phyloP scores from a whole-genome alignment of 2,113 vertebrate species.

The Bubo bubo region DNA sequence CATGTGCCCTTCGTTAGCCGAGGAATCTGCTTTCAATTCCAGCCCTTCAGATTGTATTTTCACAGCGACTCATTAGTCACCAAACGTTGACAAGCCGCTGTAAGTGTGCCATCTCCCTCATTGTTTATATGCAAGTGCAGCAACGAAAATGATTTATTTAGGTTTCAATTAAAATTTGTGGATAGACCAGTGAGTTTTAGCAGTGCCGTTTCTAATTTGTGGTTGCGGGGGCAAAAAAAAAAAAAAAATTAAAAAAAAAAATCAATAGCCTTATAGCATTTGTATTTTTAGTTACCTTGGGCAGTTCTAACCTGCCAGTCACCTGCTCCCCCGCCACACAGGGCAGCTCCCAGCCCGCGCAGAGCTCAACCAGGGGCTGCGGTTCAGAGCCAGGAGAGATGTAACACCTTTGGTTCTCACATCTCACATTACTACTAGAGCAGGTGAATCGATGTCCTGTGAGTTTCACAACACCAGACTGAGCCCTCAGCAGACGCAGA shows the following conservation, averaged over 20 bases:
- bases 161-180: slow-evolving; percentile 84
- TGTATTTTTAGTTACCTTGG: slow-evolving; percentile 51
- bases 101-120: slow-evolving; percentile 77
- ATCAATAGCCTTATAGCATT: slow-evolving; percentile 60
- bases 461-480: slow-evolving; percentile 10
- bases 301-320: neutral
- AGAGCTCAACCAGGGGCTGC: neutral
- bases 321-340: neutral
- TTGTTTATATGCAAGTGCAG: slow-evolving; percentile 79
- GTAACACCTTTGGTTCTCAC: neutral
- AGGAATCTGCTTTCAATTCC: slow-evolving; percentile 74
- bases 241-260: neutral
- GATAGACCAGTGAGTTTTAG: slow-evolving; percentile 75
- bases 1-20: slow-evolving; percentile 71
- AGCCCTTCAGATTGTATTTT: slow-evolving; percentile 70
- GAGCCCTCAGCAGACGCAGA: neutral
- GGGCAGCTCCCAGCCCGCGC: neutral
- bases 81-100: slow-evolving; percentile 75
- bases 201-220: slow-evolving; percentile 77
- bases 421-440: neutral
- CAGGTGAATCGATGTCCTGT: slow-evolving; percentile 9
- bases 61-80: slow-evolving; percentile 75
- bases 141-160: slow-evolving; percentile 81
- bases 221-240: neutral
- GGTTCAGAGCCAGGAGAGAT: slow-evolving; percentile 1